phyloP scores from a whole-genome alignment of 2,888 invertebrate species.

The Pseudolycoriella hygida region DNA sequence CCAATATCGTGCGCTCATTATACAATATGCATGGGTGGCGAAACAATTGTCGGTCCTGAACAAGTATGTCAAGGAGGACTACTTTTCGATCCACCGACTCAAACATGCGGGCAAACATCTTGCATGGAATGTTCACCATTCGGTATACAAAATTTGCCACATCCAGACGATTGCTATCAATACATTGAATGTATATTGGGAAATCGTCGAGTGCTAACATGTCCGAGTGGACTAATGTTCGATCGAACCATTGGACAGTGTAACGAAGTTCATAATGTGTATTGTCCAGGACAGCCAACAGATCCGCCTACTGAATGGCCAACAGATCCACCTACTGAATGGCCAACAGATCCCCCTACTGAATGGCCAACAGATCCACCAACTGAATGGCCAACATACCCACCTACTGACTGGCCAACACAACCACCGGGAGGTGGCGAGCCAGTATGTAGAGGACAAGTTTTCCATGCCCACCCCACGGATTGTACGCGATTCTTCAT shows the following conservation, averaged over 20 bases:
- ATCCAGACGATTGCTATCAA: not conserved
- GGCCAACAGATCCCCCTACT: not conserved
- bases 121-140: conserved; percentile 15
- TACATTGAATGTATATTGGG: not conserved
- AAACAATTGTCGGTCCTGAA: conserved; percentile 15
- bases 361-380: not conserved
- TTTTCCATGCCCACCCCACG: conserved; percentile 2
- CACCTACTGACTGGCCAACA: not conserved
- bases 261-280: not conserved
- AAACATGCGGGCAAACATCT: conserved; percentile 23
- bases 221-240: not conserved
- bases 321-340: not conserved
- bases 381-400: not conserved
- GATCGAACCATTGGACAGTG: not conserved
- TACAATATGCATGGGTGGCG: conserved; percentile 15
- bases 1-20: conserved; percentile 21
- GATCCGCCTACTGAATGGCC: not conserved
- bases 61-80: conserved; percentile 12
- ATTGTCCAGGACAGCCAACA: not conserved
- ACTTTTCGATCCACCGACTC: conserved; percentile 20
- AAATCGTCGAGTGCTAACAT: not conserved
- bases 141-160: not conserved
- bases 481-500: not conserved
- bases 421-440: not conserved
- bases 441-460: not conserved